phyloP scores from a whole-genome alignment of 1,140 invertebrate species.

The Pogonomyrmex barbatus region DNA sequence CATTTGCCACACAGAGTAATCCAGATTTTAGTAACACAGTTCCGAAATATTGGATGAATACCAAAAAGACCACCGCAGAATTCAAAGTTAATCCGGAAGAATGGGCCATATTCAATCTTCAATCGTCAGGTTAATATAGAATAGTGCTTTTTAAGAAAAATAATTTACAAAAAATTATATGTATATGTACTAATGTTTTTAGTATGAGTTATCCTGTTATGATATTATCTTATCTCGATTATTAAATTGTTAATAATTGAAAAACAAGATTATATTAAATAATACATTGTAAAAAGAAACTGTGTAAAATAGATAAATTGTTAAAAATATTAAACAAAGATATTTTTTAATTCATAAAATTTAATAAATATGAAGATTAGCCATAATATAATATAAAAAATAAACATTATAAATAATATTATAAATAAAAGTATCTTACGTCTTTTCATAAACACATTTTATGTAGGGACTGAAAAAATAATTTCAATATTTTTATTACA shows the following conservation, averaged over 20 bases:
- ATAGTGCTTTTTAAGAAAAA: neutral
- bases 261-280: too few relatives aligned
- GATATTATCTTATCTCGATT: neutral
- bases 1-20: slow-evolving; percentile 85
- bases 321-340: too few relatives aligned
- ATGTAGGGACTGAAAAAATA: neutral
- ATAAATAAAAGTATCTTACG: too few relatives aligned
- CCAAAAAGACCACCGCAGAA: slow-evolving; percentile 70
- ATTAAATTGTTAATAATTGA: too few relatives aligned
- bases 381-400: too few relatives aligned
- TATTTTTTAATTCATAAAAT: too few relatives aligned
- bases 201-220: neutral
- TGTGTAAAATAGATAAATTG: too few relatives aligned
- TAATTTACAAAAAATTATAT: too few relatives aligned
- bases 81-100: slow-evolving; percentile 79
- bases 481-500: slow-evolving; percentile 70
- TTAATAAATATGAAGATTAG: too few relatives aligned
- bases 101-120: slow-evolving; percentile 91
- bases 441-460: neutral
- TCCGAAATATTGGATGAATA: slow-evolving; percentile 84
- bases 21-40: slow-evolving; percentile 87
- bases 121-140: slow-evolving; percentile 87
- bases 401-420: neutral
- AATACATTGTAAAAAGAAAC: too few relatives aligned
- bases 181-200: too few relatives aligned